Evolutionary conservation across 92 coral and sea anemone species (phyloP).

Genomic region (Epizoanthus stellaris): DNA sequence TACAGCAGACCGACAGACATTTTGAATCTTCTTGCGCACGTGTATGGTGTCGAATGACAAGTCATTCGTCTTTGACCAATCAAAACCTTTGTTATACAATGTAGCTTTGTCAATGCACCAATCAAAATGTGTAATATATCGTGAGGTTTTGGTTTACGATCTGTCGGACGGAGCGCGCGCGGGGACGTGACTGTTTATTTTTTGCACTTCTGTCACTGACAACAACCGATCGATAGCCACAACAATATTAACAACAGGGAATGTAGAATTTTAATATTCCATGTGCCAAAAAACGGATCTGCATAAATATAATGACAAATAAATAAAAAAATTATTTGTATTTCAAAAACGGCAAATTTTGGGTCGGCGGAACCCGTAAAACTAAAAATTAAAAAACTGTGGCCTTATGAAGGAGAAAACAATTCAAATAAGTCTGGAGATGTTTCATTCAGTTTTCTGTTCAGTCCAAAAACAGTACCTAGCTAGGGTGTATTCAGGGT

Average conservation of each 20-base stretch:
- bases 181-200: slow-evolving; percentile 15
- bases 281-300: slow-evolving; percentile 13
- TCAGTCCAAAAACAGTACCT: too few species aligned
- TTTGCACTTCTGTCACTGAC: slow-evolving; percentile 9
- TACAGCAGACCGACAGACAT: slow-evolving; percentile 1
- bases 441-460: too few species aligned
- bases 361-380: too few species aligned
- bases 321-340: not conserved
- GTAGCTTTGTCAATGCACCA: slow-evolving; percentile 11
- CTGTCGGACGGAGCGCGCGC: not conserved
- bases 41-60: slow-evolving; percentile 18
- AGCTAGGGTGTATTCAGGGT: too few species aligned
- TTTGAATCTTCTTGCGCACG: slow-evolving; percentile 11
- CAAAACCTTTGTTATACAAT: slow-evolving; percentile 9
- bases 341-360: too few species aligned
- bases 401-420: too few species aligned
- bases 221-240: slow-evolving; percentile 13
- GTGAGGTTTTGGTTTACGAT: slow-evolving; percentile 11
- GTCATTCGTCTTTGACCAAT: slow-evolving; percentile 24
- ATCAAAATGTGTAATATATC: slow-evolving; percentile 18
- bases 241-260: slow-evolving; percentile 5
- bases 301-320: slow-evolving; percentile 1
- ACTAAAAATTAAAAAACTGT: too few species aligned
- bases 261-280: slow-evolving; percentile 3
- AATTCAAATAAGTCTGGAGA: too few species aligned